Evolutionary conservation across 2,888 invertebrate genomes (phyloP), one percentile per base, ranked within the genome.

Genomic region (Clitarchus hookeri): DNA sequence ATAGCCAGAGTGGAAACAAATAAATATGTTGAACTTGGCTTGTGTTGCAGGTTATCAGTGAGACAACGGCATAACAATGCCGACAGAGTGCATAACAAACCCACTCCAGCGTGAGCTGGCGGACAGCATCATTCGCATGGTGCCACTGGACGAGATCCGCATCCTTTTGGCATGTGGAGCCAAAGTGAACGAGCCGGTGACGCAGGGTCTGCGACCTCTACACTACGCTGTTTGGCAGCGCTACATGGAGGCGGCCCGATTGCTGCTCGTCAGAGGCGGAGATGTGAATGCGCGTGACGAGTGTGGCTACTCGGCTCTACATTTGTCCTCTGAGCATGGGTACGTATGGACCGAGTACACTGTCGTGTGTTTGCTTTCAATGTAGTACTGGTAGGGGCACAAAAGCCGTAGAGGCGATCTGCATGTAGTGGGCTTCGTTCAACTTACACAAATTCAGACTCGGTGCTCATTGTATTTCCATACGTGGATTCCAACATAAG

Each of bases 221-320:
- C 98, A 98, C 92, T 98, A 98, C 92, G 98, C 98, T 0, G 96
- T 97, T 88, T 98, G 97, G 95, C 96, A 97, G 90, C 94, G 96
- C 48, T 94, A 96, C 91, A 93, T 94, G 88, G 97, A 97, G 89
- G 97, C 97, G 0, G 96, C 96, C 0, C 94, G 95, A 85, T 92
- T 98, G 85, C 92, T 98, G 84, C 92, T 98, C 80, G 96, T 97
- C 0, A 93, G 97, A 65, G 97, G 97, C 12, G 95, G 96, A 89
- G 95, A 97, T 90, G 95, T 97, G 65, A 95, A 97, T 90, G 96
- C 96, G 0, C 94, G 95, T 0, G 97, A 98, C 90, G 97, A 97
- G 90, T 97, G 97, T 89, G 98, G 98, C 0, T 98, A 98, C 91
- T 97, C 97, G 86, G 96, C 98, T 0, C 91, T 98, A 83, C 98